Evolutionary conservation across 2,797 vertebrate genomes (phyloP).

Genomic region (Astyanax mexicanus): DNA sequence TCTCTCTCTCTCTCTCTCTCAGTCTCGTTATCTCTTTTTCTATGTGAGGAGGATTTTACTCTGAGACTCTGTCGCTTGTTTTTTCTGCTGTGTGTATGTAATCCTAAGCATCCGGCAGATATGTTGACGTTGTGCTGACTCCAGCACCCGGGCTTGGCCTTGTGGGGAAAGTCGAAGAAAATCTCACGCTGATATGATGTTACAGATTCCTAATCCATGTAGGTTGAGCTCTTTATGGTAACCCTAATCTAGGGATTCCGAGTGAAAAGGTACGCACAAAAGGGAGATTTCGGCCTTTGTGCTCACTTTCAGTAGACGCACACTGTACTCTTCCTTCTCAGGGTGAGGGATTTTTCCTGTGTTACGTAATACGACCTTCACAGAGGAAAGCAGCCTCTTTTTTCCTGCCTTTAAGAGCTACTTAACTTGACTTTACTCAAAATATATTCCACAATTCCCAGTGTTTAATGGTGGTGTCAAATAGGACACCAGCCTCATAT

Average conservation of each 20-base stretch:
- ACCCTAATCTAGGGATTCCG: slow-evolving; percentile 16
- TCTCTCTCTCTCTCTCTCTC: background rate
- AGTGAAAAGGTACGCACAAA: slow-evolving; percentile 8
- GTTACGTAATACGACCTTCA: slow-evolving; percentile 33
- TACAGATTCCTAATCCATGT: slow-evolving; percentile 21
- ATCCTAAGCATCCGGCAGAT: slow-evolving; percentile 22
- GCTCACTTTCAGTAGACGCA: slow-evolving; percentile 10
- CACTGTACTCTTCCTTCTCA: background rate
- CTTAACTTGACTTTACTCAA: background rate
- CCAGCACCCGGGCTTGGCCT: slow-evolving; percentile 6
- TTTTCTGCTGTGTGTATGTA: background rate
- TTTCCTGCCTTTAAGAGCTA: background rate
- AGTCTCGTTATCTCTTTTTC: background rate
- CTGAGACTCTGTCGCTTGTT: background rate
- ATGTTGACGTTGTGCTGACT: slow-evolving; percentile 23
- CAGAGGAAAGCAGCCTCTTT: slow-evolving; percentile 18
- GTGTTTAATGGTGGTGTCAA: background rate
- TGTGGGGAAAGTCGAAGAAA: slow-evolving; percentile 11
- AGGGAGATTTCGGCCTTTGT: slow-evolving; percentile 31
- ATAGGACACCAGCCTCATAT: background rate
- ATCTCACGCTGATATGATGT: slow-evolving; percentile 11
- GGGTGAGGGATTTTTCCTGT: slow-evolving; percentile 9
- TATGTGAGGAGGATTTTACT: background rate
- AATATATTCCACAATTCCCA: background rate
- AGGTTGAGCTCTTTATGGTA: slow-evolving; percentile 11